Conservation (phyloP, 2,888 invertebrate genomes). For the Dolichomitus sp. region DNA sequence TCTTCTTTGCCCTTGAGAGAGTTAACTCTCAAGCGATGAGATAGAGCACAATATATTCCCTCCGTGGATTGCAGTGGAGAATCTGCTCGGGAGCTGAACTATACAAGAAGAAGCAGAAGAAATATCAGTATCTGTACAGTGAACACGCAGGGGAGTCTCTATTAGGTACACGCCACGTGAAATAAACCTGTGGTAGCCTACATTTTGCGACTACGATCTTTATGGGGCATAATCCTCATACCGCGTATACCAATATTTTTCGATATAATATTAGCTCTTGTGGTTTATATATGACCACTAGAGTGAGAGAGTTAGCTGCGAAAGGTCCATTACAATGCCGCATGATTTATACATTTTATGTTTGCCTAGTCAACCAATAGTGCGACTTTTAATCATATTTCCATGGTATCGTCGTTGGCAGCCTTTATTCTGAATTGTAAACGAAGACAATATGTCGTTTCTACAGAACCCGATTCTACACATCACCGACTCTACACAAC, state of each 20-base stretch:
- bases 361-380: constrained; percentile 25
- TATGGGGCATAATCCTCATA: constrained; percentile 71
- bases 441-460: too few species aligned
- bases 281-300: constrained; percentile 43
- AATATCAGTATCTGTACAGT: constrained; percentile 4
- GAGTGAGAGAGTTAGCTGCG: constrained; percentile 7
- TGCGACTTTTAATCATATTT: constrained; percentile 57
- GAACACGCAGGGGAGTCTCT: constrained; percentile 44
- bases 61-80: neutral
- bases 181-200: constrained; percentile 65
- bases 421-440: neutral
- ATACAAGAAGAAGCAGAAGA: neutral
- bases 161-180: constrained; percentile 60
- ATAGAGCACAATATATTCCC: neutral
- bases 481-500: too few species aligned
- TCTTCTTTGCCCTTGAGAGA: constrained; percentile 23
- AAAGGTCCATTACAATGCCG: constrained; percentile 39
- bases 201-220: constrained; percentile 73
- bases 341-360: constrained; percentile 63
- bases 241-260: constrained; percentile 64
- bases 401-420: constrained; percentile 20
- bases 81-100: constrained; percentile 45
- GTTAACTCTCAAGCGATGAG: neutral
- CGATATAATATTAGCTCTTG: constrained; percentile 66
- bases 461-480: too few species aligned